Conservation (phyloP, 2,888 invertebrate genomes). For the Agrochola lychnidis region DNA sequence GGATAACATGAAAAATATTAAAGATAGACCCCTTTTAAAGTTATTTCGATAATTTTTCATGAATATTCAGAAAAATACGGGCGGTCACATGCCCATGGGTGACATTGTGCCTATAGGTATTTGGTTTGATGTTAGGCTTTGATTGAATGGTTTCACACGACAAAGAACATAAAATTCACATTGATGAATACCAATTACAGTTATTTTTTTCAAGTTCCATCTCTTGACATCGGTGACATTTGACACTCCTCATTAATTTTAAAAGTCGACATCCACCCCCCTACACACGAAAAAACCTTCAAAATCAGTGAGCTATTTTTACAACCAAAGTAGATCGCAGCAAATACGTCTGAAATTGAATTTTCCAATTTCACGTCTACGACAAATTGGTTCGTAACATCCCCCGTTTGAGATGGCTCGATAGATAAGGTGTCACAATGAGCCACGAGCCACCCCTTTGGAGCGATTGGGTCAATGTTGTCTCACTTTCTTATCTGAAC, state of each 20-base stretch:
- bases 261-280: neutral
- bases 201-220: no score
- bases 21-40: no score
- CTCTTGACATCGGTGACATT: neutral
- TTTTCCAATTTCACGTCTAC: conserved; percentile 70
- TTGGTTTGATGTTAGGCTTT: neutral
- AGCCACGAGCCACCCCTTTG: conserved; percentile 55
- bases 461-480: conserved; percentile 73
- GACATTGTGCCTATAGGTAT: neutral
- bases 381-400: conserved; percentile 73
- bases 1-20: no score
- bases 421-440: conserved; percentile 61
- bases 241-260: neutral
- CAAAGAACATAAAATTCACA: neutral
- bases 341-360: conserved; percentile 57
- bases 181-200: neutral
- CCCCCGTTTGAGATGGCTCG: conserved; percentile 62
- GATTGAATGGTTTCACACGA: neutral
- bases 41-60: no score
- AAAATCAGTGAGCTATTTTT: conserved; percentile 29
- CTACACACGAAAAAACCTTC: neutral
- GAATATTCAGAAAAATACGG: no score
- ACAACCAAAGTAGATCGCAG: conserved; percentile 26
- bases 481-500: conserved; percentile 71
- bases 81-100: no score